Conservation (phyloP, 2,113 vertebrate species). For the Cricetomys ansorgei region DNA sequence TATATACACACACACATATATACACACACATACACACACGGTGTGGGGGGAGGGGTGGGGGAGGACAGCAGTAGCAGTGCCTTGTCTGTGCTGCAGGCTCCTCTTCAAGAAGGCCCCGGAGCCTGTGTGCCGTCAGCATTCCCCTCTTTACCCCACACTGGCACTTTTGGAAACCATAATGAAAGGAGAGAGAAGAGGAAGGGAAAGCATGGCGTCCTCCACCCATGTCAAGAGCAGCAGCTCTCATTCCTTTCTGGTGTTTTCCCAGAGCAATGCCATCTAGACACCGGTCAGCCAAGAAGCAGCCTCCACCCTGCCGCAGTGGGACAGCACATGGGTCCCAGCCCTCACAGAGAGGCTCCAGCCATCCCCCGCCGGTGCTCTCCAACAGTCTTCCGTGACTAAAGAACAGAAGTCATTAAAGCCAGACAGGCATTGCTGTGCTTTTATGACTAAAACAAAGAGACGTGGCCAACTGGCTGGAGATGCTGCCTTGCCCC, state of each 20-base stretch:
- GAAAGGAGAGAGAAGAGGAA: not conserved
- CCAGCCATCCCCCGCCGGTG: not conserved
- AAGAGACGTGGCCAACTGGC: not conserved
- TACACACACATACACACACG: no score
- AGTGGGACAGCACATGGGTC: not conserved
- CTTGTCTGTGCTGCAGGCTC: not conserved
- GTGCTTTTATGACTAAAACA: not conserved
- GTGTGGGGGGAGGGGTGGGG: no score
- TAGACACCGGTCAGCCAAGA: not conserved
- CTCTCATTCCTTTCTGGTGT: not conserved
- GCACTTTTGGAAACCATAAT: conserved; percentile 3
- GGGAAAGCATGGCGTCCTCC: not conserved
- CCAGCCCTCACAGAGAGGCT: not conserved
- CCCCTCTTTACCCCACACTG: not conserved
- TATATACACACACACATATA: not conserved
- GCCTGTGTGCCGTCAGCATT: not conserved
- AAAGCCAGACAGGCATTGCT: not conserved
- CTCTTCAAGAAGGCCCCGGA: not conserved
- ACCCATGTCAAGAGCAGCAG: not conserved
- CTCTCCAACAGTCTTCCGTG: not conserved
- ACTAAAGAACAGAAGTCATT: not conserved
- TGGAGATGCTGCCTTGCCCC: not conserved
- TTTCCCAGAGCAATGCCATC: not conserved
- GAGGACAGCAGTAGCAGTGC: fast-evolving
- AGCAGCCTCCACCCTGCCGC: not conserved